Evolutionary conservation across 2,888 invertebrate genomes (phyloP), one percentile per base, ranked within the genome.

Genomic region (Lithophane semibrunnea): DNA sequence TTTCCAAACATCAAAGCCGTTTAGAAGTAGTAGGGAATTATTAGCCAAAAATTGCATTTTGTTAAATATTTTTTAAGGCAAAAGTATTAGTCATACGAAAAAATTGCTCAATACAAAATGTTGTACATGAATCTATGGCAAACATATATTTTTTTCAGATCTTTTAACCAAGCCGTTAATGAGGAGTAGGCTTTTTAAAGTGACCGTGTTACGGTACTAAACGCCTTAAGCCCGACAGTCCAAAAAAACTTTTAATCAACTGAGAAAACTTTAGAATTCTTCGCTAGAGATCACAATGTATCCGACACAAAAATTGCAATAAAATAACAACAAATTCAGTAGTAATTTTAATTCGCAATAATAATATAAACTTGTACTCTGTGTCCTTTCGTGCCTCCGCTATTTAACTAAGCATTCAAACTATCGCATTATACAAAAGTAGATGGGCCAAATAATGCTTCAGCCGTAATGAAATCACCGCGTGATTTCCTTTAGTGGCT

Each of bases 401-500:
- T 49, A 82, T 84, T 82, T 76, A 81, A 84, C 78, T 64, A 77
- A 75, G 75, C 68, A 82, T 86, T 87, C 60, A 84, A 84, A 84
- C 77, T 65, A 83, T 75, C 24, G 12, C 75, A 60, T 66, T 82
- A 83, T 80, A 81, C 71, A 77, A 77, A 78, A 80, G 3, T 78
- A 79, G 67, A 83, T 79, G 75, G 76, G n/a, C 63, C 66, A 80
- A 78, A 80, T 87, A 84, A 83, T 80, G 54, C 66, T 58, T 54
- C 49, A 24, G 61, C 69, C 47, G 73, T 87, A 86, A 86, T 84
- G 60, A 87, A 87, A 86, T 87, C 75, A 74, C 83, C 73, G 76
- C 80, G 78, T 82, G 82, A 84, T 86, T 86, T 80, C 84, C 87
- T 83, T 86, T 82, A 86, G 70, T 75, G 85, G 80, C 66, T 58